Conservation (phyloP, 2,113 vertebrate genomes). For the Paracanthobrama guichenoti region DNA sequence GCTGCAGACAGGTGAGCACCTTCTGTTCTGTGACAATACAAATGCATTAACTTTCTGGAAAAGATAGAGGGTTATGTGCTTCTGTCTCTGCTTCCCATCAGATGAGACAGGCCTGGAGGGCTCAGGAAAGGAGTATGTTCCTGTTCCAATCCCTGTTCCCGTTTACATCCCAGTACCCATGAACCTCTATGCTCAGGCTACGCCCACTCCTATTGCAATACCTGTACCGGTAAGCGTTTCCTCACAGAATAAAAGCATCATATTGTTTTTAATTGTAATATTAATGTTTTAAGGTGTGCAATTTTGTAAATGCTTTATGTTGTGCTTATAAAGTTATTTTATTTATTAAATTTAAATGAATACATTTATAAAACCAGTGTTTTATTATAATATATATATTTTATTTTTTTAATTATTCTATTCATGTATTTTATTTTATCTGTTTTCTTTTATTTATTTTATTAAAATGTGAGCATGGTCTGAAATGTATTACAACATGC, state of each 20-base stretch:
- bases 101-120: slow-evolving; percentile 77
- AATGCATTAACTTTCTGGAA: not conserved
- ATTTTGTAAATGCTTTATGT: not conserved
- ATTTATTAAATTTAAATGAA: not conserved
- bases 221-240: slow-evolving; percentile 88
- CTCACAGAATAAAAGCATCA: not conserved
- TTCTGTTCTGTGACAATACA: not conserved
- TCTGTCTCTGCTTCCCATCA: slow-evolving; percentile 58
- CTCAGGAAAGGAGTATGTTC: slow-evolving; percentile 88
- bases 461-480: not conserved
- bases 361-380: not conserved
- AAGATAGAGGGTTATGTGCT: not conserved
- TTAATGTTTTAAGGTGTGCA: too few species aligned
- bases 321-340: not conserved
- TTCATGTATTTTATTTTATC: not conserved
- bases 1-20: slow-evolving; percentile 89
- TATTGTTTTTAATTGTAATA: not conserved
- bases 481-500: not conserved
- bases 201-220: slow-evolving; percentile 84
- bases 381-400: not conserved
- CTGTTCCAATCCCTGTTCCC: slow-evolving; percentile 93
- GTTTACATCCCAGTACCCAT: slow-evolving; percentile 96
- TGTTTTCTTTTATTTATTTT: not conserved
- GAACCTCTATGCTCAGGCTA: slow-evolving; percentile 91
- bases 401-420: too few species aligned